phyloP scores from a whole-genome alignment of 2,888 invertebrate species.

The Pollenia griseotomentosa region DNA sequence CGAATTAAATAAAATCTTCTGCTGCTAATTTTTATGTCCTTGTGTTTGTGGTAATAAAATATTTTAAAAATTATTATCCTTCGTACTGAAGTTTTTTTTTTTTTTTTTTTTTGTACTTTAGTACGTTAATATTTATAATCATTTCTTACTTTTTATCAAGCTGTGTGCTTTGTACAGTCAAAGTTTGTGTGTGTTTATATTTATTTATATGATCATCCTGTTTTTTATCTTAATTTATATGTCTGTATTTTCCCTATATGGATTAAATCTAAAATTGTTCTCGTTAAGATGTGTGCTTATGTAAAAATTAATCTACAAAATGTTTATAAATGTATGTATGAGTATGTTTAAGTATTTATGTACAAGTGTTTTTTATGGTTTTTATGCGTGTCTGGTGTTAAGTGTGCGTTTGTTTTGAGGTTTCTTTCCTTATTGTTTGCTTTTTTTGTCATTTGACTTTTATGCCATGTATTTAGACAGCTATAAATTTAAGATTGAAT shows the following conservation, averaged over 20 bases:
- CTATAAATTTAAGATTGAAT: slow-evolving; percentile 68
- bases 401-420: slow-evolving; percentile 13
- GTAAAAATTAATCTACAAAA: background rate
- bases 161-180: slow-evolving; percentile 23
- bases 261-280: background rate
- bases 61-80: slow-evolving; percentile 54
- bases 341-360: background rate
- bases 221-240: slow-evolving; percentile 61
- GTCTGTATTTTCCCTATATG: slow-evolving; percentile 36
- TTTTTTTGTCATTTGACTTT: slow-evolving; percentile 64
- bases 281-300: background rate
- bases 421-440: slow-evolving; percentile 19
- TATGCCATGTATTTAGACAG: slow-evolving; percentile 68
- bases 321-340: background rate
- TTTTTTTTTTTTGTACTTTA: too few relatives aligned
- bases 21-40: slow-evolving; percentile 4
- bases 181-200: slow-evolving; percentile 13
- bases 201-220: slow-evolving; percentile 52
- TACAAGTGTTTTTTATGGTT: slow-evolving; percentile 50
- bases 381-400: slow-evolving; percentile 59
- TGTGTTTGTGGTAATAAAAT: slow-evolving; percentile 13
- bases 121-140: slow-evolving; percentile 71
- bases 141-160: slow-evolving; percentile 62
- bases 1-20: slow-evolving; percentile 17
- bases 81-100: slow-evolving; percentile 3